Base-by-base conservation (phyloP, 2,888 invertebrate species). In the Empis stercorea region DNA sequence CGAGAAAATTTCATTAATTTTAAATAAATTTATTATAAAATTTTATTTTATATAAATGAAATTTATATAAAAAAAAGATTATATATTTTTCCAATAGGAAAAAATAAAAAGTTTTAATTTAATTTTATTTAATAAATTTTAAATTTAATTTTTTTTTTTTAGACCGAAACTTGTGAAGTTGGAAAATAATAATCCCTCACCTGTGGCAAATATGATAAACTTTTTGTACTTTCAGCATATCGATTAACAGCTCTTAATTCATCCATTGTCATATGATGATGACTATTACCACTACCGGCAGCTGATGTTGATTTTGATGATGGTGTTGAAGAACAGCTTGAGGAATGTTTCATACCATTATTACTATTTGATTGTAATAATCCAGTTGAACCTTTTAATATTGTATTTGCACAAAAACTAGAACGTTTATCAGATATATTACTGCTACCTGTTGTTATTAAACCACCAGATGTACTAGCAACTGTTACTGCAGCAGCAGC, bases 201-300 rank as follows among this genome's bases (percentile, higher is more conserved):
- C 83, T 87, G 87, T 55, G 91, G 91, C 62, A 93, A 76, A 71
- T 87, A 92, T 60, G 88, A 87, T 61, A 92, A 79, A 68, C 88
- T 88, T 70, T 87, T 86, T 51, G 89, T 91, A 70, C 88, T 89
- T 72, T 91, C 91, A 17, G 89, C 89, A 68, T 89, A 89, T 61
- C 85, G 81, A 75, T 91, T 89, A 59, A 89, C 84, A 52, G 84
- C 87, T 53, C 87, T 75, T 45, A 89, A 73, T 66, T 89, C 88
- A 56, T 89, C 88, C 60, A 88, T 71, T 13, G 87, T 87, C 79
- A 83, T 81, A 69, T 79, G 78, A 65, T 79, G 79, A 51, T 56
- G 56, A 54, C 59, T 62, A n/a, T 37, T 47, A 16, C 45, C 49
- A 46, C 52, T 57, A 30, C 56, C 56, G 43, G 55, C 60, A 10